Evolutionary conservation across 2,888 invertebrate genomes (phyloP).

Genomic region (Horisme vitalbata): DNA sequence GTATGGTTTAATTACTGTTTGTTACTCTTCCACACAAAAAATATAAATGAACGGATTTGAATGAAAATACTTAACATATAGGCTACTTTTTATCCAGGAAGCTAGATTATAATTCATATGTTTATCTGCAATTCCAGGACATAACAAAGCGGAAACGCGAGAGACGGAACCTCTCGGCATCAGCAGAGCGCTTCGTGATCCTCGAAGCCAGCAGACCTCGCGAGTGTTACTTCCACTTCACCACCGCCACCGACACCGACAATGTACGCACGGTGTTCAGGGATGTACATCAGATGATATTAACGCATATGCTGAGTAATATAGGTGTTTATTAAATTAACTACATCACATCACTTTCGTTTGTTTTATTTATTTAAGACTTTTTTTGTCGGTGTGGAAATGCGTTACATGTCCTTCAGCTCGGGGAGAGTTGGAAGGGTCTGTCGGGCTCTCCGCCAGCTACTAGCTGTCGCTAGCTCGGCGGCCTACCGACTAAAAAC

Average conservation of each 20-base stretch:
- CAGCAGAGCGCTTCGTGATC: conserved; percentile 64
- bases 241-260: conserved; percentile 89
- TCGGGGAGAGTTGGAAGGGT: too few species aligned
- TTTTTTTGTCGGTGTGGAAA: too few species aligned
- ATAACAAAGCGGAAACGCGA: conserved; percentile 78
- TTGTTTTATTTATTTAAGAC: too few species aligned
- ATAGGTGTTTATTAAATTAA: conserved; percentile 62
- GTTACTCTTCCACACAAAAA: too few species aligned
- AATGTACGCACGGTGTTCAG: conserved; percentile 88
- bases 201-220: conserved; percentile 65
- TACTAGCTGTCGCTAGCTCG: too few species aligned
- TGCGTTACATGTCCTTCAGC: too few species aligned
- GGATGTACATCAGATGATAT: conserved; percentile 87
- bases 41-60: too few species aligned
- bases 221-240: conserved; percentile 88
- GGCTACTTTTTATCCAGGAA: neutral
- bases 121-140: conserved; percentile 62
- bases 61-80: too few species aligned
- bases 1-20: too few species aligned
- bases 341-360: too few species aligned
- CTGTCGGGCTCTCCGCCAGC: too few species aligned
- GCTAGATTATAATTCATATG: neutral
- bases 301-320: conserved; percentile 72
- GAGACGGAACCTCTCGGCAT: conserved; percentile 45
- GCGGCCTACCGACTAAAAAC: too few species aligned